These are phyloP conservation scores for Luperina testacea DNA, from an alignment of 2,888 invertebrate genomes.

Conservation along the genomic window DNA sequence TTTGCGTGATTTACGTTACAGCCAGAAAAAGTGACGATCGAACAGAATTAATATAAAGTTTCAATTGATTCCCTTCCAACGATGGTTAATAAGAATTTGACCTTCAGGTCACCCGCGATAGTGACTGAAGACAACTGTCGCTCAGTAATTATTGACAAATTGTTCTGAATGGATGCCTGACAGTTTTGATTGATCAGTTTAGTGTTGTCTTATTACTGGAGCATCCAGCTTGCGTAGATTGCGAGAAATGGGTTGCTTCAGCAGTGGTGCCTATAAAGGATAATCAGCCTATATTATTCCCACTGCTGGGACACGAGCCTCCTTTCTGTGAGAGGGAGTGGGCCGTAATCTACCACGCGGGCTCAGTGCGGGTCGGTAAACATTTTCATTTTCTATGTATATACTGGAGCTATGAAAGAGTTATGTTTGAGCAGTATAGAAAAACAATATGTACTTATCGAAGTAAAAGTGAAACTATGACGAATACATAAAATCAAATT, in stretches of 20 bases:
- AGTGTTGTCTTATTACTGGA: neutral
- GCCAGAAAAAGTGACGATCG: neutral
- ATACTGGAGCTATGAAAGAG: no score
- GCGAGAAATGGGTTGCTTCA: neutral
- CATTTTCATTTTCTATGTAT: no score
- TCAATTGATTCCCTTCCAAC: conserved; percentile 8
- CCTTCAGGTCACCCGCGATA: conserved; percentile 13
- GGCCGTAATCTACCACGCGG: no score
- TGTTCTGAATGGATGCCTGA: conserved; percentile 7
- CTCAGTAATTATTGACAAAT: conserved; percentile 26
- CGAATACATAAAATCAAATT: no score
- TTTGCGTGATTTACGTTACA: no score
- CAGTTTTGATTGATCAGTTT: conserved; percentile 14
- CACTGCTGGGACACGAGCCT: no score
- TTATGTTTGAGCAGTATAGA: no score
- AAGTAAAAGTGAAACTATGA: no score
- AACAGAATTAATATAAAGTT: conserved; percentile 3
- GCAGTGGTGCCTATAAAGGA: neutral
- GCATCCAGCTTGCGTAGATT: neutral
- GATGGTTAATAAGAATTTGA: conserved; percentile 20
- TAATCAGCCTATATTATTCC: no score
- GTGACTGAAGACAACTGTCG: neutral
- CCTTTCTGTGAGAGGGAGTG: no score
- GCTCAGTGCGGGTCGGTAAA: no score
- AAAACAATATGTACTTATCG: no score